Conservation (phyloP, 1,140 invertebrate genomes). For the Dreissena polymorpha region DNA sequence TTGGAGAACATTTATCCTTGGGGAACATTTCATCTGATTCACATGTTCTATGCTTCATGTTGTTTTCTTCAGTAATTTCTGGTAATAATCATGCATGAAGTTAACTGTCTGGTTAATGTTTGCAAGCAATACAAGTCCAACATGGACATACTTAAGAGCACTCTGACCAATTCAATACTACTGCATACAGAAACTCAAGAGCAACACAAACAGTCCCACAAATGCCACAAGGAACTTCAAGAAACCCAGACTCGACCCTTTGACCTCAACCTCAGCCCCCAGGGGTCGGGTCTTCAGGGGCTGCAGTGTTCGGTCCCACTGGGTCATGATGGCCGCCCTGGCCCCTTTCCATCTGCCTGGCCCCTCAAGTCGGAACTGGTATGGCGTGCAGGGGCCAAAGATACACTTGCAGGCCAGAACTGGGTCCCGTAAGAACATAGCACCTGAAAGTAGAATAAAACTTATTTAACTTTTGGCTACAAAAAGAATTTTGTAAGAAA, state of each 20-base stretch:
- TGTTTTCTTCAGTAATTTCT: too few relatives aligned
- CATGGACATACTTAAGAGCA: too few relatives aligned
- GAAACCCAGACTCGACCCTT: constrained; percentile 19
- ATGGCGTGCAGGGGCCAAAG: constrained; percentile 79
- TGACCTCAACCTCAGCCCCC: background rate
- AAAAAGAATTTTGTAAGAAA: too few relatives aligned
- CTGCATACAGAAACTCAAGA: constrained; percentile 16
- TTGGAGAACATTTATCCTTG: too few relatives aligned
- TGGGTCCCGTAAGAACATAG: constrained; percentile 74
- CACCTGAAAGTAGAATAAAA: constrained; percentile 37
- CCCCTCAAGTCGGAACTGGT: constrained; percentile 80
- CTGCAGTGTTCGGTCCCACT: constrained; percentile 53
- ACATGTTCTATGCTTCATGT: too few relatives aligned
- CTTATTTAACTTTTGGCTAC: too few relatives aligned
- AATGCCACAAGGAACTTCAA: constrained; percentile 21
- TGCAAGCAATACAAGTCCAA: too few relatives aligned
- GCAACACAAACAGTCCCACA: constrained; percentile 22
- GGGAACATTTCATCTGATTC: too few relatives aligned
- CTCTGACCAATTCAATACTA: background rate
- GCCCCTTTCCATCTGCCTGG: constrained; percentile 80
- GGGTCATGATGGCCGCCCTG: constrained; percentile 74
- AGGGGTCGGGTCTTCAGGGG: constrained; percentile 35
- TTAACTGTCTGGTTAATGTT: too few relatives aligned
- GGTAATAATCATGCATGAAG: too few relatives aligned
- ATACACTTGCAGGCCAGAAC: constrained; percentile 73